Evolutionary conservation across 1,140 invertebrate species (phyloP).

Genomic region (Agrilus planipennis): DNA sequence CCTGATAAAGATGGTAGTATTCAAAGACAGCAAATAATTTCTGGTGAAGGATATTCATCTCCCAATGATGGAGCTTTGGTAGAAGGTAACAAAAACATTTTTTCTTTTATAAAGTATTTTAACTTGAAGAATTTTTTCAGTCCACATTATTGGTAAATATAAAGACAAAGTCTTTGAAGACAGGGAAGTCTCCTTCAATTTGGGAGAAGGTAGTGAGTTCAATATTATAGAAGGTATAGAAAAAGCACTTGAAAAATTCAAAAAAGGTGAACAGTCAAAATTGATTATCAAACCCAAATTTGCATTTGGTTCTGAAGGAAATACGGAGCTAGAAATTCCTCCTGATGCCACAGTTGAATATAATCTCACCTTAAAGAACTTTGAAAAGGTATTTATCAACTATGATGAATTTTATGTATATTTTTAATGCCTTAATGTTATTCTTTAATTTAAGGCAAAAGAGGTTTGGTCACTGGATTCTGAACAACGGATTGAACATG

Average conservation of each 20-base stretch:
- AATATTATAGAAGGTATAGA: constrained; percentile 77
- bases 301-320: constrained; percentile 68
- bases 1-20: constrained; percentile 74
- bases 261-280: constrained; percentile 64
- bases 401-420: too few species aligned
- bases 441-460: constrained; percentile 44
- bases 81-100: constrained; percentile 42
- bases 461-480: constrained; percentile 73
- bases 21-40: constrained; percentile 52
- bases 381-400: constrained; percentile 76
- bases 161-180: constrained; percentile 60
- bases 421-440: too few species aligned
- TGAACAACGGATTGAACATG: constrained; percentile 67
- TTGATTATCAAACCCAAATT: constrained; percentile 67
- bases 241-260: constrained; percentile 71
- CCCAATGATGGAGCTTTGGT: constrained; percentile 74
- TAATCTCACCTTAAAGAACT: constrained; percentile 65
- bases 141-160: constrained; percentile 65
- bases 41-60: constrained; percentile 52
- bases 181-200: constrained; percentile 63
- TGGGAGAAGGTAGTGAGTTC: constrained; percentile 74
- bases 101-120: background rate
- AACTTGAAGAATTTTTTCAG: constrained; percentile 36
- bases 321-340: constrained; percentile 61
- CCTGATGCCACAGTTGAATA: constrained; percentile 71